Base-by-base conservation (phyloP, 2,888 invertebrate genomes). In the Sinopyrophorus schimmeli region DNA sequence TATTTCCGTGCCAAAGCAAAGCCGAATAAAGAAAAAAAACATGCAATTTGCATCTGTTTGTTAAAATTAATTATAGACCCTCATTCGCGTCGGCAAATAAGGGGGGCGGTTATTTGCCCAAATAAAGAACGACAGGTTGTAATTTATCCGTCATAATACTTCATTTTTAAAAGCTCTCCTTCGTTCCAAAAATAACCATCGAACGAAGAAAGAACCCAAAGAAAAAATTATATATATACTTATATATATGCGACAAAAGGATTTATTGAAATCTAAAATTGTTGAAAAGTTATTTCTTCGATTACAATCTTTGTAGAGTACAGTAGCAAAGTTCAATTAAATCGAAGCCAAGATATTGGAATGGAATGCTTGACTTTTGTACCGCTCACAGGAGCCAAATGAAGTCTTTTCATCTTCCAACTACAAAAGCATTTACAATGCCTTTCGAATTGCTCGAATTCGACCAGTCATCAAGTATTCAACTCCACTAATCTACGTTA, bases 321-420 rank as follows among this genome's bases (percentile, higher is more conserved):
- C 67, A 67, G 68, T 69, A 69, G 69, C 67, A 59, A 60, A 60
- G 60, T 67, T 68, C 66, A 69, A 69, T 70, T 69, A 69, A 68
- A 67, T 64, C 61, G 60, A 61, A 64, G 62, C 58, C 59, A 57
- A 61, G 57, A 61, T 58, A 59, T 58, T 53, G 63, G 58, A 68
- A 65, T 64, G 65, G 62, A 67, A 70, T 69, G 64, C 67, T 69
- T 65, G 65, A 69, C 65, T 68, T 67, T 68, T 69, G 66, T 68
- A 61, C 61, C 47, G 61, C 59, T 60, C 55, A 66, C 68, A 59
- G 69, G 66, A 70, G 69, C 69, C 67, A 68, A 70, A 70, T 68
- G 69, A 68, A 70, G 68, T 68, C 68, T 66, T 70, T 70, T 70
- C 65, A 67, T 61, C 54, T 52, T 47, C 41, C 59, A 59, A 60